Conservation (phyloP, 2,888 invertebrate genomes). For the Hoplodrina blanda region DNA sequence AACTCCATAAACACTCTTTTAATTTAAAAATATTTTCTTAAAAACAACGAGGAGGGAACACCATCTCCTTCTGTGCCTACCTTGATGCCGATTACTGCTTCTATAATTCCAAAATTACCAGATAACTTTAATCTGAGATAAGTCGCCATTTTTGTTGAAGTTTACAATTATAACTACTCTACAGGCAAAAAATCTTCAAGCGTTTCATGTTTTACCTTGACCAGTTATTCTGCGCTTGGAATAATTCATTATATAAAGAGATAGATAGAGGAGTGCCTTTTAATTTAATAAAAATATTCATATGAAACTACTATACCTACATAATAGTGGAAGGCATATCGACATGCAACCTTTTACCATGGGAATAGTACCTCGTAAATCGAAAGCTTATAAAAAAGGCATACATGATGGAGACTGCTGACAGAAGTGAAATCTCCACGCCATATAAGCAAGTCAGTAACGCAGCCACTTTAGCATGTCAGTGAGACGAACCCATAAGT, state of each 20-base stretch:
- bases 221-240: conserved; percentile 14
- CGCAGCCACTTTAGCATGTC: too few relatives aligned
- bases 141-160: conserved; percentile 16
- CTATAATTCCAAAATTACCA: conserved; percentile 16
- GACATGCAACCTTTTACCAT: background rate
- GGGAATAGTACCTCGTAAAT: too few relatives aligned
- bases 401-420: too few relatives aligned
- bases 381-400: too few relatives aligned
- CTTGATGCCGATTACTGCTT: background rate
- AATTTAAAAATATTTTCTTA: too few relatives aligned
- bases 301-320: background rate
- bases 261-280: conserved; percentile 13
- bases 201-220: conserved; percentile 47
- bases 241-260: conserved; percentile 27
- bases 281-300: conserved; percentile 6
- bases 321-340: background rate
- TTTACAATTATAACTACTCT: conserved; percentile 11
- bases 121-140: conserved; percentile 15
- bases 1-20: too few relatives aligned
- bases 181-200: conserved; percentile 28
- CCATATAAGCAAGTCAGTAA: too few relatives aligned
- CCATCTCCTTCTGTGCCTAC: background rate
- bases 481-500: too few relatives aligned
- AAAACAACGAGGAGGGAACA: too few relatives aligned
- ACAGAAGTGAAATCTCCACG: too few relatives aligned